Base-by-base conservation (phyloP, 1,140 invertebrate species). In the Adoxophyes honmai region DNA sequence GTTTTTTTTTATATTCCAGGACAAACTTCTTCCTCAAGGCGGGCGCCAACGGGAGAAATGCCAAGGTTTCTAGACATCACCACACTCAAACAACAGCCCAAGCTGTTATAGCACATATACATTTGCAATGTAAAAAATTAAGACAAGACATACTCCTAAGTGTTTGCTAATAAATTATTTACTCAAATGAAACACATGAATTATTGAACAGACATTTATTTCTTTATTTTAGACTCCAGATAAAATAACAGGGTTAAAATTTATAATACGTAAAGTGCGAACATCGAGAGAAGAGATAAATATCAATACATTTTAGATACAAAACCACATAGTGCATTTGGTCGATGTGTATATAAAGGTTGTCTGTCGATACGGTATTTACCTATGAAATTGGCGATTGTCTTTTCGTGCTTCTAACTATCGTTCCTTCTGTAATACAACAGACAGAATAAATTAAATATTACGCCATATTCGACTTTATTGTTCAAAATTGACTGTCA, bases 31-130 rank as follows among this genome's bases (percentile, higher is more conserved):
- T 39, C 55, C 34, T 56, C 67, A 51, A 66, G 55, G 58, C 54
- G 60, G 11, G 55, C 60, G 8, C 18, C 58, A 67, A 65, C 66
- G 14, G 66, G 60, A 56, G 86, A 86, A 57, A 85, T 90, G 14
- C 91, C 89, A 14, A 91, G 89, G 76, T 92, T 93, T 75, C 77
- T 93, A 68, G 92, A 94, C 62, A 91, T 93, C 51, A 91, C 92
- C 34, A 90, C 91, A 53, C 81, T 93, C 35, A 93, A 93, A 75
- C 89, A 91, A 61, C 92, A 92, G 70, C 91, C 92, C 2, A 93
- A 93, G 84, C 86, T 93, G 14, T 81, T 92, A 69, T 92, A 89
- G 73, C 59, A 56, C 58, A 60, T 64, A 59, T 59, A 55, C n/a
- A 28, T 52, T 35, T 62, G 51, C 14, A 21, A 18, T 48, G n/a